These are phyloP conservation scores for Hydroisotoma schaefferi DNA, from an alignment of 2,888 invertebrate species.

Conservation along the genomic window DNA sequence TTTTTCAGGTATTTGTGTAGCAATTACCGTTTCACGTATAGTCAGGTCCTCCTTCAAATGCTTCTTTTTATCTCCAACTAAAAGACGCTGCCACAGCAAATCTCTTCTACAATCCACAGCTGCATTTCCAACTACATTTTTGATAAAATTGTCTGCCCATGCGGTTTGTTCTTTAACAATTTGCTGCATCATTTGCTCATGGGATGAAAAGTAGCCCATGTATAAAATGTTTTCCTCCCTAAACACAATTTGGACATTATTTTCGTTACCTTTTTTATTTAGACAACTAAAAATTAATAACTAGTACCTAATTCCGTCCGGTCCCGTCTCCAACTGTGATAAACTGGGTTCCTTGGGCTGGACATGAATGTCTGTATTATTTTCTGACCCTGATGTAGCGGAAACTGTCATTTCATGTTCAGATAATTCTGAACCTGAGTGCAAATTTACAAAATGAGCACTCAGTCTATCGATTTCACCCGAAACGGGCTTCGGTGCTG, in stretches of 20 bases:
- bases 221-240: constrained; percentile 65
- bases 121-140: constrained; percentile 62
- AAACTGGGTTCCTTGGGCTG: too few relatives aligned
- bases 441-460: too few relatives aligned
- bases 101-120: constrained; percentile 67
- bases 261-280: too few relatives aligned
- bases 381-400: too few relatives aligned
- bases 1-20: too few relatives aligned
- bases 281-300: not conserved
- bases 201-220: constrained; percentile 66
- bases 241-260: not conserved
- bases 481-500: constrained; percentile 40
- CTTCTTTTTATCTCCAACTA: constrained; percentile 51
- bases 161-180: constrained; percentile 60
- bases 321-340: too few relatives aligned
- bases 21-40: constrained; percentile 36
- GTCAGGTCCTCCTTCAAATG: constrained; percentile 48
- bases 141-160: constrained; percentile 59
- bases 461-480: too few relatives aligned
- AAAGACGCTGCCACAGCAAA: constrained; percentile 66
- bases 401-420: too few relatives aligned
- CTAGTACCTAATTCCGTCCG: not conserved
- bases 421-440: too few relatives aligned
- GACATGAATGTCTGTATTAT: too few relatives aligned
- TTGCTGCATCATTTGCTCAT: constrained; percentile 65